Base-by-base conservation (phyloP, 2,888 invertebrate genomes). In the Sicus ferrugineus region DNA sequence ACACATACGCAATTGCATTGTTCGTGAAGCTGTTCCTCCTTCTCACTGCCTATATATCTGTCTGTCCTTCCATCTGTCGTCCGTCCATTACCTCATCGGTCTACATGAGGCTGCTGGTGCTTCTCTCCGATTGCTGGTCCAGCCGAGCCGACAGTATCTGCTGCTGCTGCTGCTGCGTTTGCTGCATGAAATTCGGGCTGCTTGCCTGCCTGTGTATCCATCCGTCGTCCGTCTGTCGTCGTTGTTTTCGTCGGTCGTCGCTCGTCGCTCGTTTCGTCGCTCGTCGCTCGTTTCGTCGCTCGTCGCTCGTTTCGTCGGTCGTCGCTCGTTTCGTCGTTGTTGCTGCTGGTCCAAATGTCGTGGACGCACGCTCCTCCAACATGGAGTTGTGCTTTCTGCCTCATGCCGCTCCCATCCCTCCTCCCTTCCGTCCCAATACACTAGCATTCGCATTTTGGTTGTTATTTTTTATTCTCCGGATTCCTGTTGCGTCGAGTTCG, bases 331-430 rank as follows among this genome's bases (percentile, higher is more conserved):
- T 52, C 31, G 19, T n/a, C n/a, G n/a, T n/a, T n/a, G n/a, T n/a
- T n/a, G n/a, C n/a, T n/a, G n/a, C 16, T 38, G 34, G 42, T 21
- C 30, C 31, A 46, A 67, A 67, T 59, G 67, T 67, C 67, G 67
- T 28, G 46, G 67, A 46, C 67, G 46, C 30, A 30, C 30, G 11
- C 46, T 38, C 23, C 54, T 21, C 54, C 26, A 9, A 3, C 54
- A 54, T 54, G 26, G 16, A 28, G 23, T 14, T 52, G 42, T 16
- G 31, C 34, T 26, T 34, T 34, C 34, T 48, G 21, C 5, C 14
- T 28, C 5, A 14, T 52, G 34, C 34, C 38, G 65, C 52, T 28
- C 30, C 50, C 19, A 34, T 16, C 26, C 42, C n/a, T 31, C 46
- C 42, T 9, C 23, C 4, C 26, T 14, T 26, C 34, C 34, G 9